phyloP scores from a whole-genome alignment of 2,888 invertebrate genomes.

The Notodonta ziczac region DNA sequence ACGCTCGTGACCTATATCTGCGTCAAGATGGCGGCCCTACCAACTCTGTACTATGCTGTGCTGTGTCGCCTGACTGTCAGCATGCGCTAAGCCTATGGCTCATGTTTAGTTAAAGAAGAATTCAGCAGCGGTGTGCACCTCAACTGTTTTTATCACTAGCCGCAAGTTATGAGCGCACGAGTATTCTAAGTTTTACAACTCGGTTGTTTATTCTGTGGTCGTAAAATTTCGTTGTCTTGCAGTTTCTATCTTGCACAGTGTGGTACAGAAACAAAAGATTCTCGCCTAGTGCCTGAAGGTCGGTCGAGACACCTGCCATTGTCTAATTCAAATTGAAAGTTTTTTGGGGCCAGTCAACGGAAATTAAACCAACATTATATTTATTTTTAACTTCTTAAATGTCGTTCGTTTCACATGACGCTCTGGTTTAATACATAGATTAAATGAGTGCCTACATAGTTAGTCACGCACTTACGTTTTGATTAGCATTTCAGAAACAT shows the following conservation, averaged over 20 bases:
- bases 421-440: too few relatives aligned
- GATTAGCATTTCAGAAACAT: too few relatives aligned
- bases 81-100: background rate
- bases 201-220: slow-evolving; percentile 23
- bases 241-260: background rate
- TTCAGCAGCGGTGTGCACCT: background rate
- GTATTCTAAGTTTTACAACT: slow-evolving; percentile 6
- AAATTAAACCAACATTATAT: too few relatives aligned
- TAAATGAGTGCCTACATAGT: too few relatives aligned
- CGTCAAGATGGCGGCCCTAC: too few relatives aligned
- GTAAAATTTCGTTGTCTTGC: slow-evolving; percentile 23
- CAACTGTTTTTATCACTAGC: background rate
- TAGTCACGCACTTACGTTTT: too few relatives aligned
- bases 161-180: slow-evolving; percentile 1
- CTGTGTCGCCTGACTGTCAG: too few relatives aligned
- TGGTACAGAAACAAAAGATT: background rate
- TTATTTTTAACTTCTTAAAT: too few relatives aligned
- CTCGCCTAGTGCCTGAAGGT: background rate
- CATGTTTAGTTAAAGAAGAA: background rate
- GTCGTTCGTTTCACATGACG: too few relatives aligned
- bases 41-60: too few relatives aligned
- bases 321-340: background rate
- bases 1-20: too few relatives aligned
- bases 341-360: too few relatives aligned
- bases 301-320: background rate